A percentile compares a stretch with the other conserved stretches of the same genome.
Conservation (phyloP, 2,888 invertebrate genomes). For the Cremastobaeus sp. region DNA sequence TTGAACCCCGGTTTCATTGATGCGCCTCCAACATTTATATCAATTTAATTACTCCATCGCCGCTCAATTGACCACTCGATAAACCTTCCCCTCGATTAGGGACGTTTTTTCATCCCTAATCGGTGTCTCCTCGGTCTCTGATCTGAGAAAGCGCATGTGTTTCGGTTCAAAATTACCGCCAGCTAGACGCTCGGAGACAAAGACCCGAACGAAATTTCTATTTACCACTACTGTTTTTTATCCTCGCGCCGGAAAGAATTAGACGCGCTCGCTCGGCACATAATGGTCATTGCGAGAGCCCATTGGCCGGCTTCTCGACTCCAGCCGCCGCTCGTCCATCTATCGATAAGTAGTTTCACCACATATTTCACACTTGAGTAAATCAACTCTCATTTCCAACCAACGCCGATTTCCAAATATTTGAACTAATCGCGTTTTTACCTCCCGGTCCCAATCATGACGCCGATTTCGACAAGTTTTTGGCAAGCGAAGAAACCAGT, state of each 20-base stretch:
- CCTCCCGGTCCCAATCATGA: neutral
- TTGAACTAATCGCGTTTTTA: neutral
- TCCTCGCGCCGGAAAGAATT: constrained; percentile 57
- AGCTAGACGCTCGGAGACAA: constrained; percentile 32
- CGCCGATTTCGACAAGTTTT: neutral
- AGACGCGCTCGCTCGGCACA: constrained; percentile 58
- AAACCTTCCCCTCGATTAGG: no score
- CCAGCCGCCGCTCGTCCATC: constrained; percentile 18
- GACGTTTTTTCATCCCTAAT: no score
- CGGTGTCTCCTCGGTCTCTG: neutral
- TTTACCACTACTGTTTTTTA: constrained; percentile 28
- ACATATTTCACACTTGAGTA: constrained; percentile 48
- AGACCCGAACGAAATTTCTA: constrained; percentile 44
- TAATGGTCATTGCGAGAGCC: constrained; percentile 39
- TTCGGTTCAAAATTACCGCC: constrained; percentile 13
- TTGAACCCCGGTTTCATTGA: no score
- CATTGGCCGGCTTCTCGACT: constrained; percentile 43
- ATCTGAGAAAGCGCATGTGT: constrained; percentile 55
- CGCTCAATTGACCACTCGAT: no score
- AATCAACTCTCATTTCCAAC: constrained; percentile 34
- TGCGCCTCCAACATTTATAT: no score
- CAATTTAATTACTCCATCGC: no score
- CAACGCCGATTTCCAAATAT: constrained; percentile 34
- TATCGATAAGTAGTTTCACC: constrained; percentile 37
- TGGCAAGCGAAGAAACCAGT: no score